Evolutionary conservation across 2,888 invertebrate genomes (phyloP), one percentile per base, ranked within the genome.

Genomic region (Drosophila infuscata): DNA sequence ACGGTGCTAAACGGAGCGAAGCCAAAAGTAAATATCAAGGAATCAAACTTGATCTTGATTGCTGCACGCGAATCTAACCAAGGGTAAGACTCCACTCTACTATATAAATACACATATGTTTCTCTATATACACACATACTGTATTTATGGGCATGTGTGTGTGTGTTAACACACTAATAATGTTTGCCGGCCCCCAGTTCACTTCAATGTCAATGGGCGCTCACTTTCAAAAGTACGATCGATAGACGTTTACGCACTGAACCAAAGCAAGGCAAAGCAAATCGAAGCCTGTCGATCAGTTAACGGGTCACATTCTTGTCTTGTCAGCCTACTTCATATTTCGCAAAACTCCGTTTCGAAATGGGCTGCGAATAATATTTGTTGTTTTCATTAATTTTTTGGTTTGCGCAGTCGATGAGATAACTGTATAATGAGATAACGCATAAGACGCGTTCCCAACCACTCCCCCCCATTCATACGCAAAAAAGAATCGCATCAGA

Each of bases 21-120:
- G 53, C 64, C 58, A 64, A 70, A 29, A 76, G 46, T 41, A 63
- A 56, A 52, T 46, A 59, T 65, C 64, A 66, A 80, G 76, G 76
- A 79, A 76, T 69, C 52, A 25, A 76, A 72, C 63, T 65, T 72
- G 81, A 76, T 80, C 68, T 72, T 79, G 62, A 80, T 66, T 76
- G 58, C 69, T 57, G 73, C 76, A 80, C 81, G 81, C 76, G 68
- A 72, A 54, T 58, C 73, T 56, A 76, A 72, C 63, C 78, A 79
- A 79, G 78, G 81, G 78, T 79, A 80, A 79, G 78, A 49, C 49
- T n/a, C 38, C n/a, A 46, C n/a, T 46, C 43, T 25, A 20, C 7
- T 43, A 17, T n/a, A 29, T 58, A 46, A 20, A 46, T 41, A 75
- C 17, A 52, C 1, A 38, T 20, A 56, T 29, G 17, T 3, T 20